Conservation (phyloP, 2,888 invertebrate genomes). For the Thumatha senex region DNA sequence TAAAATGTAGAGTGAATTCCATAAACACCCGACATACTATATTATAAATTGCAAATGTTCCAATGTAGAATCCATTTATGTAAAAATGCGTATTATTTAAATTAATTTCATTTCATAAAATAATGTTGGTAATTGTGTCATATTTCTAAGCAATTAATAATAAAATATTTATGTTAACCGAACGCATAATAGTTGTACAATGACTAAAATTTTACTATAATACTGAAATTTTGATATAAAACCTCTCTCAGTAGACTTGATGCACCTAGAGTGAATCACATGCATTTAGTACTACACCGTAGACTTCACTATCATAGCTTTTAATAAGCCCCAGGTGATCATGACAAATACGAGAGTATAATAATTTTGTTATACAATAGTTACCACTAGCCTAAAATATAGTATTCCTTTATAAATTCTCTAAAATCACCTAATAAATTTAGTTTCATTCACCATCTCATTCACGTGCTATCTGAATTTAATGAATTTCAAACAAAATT, state of each 20-base stretch:
- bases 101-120: neutral
- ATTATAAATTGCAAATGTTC: constrained; percentile 11
- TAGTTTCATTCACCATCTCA: neutral
- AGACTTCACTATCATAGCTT: no score
- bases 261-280: no score
- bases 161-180: constrained; percentile 31
- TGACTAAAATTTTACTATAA: constrained; percentile 68
- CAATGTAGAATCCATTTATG: constrained; percentile 29
- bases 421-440: neutral
- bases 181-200: constrained; percentile 53
- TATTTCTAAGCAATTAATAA: constrained; percentile 28
- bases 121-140: constrained; percentile 28
- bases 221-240: constrained; percentile 44
- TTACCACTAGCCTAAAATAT: constrained; percentile 1
- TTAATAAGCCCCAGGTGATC: no score
- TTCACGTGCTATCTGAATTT: no score
- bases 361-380: constrained; percentile 9
- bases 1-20: neutral
- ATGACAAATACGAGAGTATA: constrained; percentile 13
- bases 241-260: neutral
- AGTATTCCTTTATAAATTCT: neutral
- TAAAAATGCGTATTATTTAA: constrained; percentile 6
- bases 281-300: no score
- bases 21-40: neutral
- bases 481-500: no score